Evolutionary conservation across 2,888 invertebrate genomes (phyloP), one percentile per base, ranked within the genome.

Genomic region (Pinctada fucata): DNA sequence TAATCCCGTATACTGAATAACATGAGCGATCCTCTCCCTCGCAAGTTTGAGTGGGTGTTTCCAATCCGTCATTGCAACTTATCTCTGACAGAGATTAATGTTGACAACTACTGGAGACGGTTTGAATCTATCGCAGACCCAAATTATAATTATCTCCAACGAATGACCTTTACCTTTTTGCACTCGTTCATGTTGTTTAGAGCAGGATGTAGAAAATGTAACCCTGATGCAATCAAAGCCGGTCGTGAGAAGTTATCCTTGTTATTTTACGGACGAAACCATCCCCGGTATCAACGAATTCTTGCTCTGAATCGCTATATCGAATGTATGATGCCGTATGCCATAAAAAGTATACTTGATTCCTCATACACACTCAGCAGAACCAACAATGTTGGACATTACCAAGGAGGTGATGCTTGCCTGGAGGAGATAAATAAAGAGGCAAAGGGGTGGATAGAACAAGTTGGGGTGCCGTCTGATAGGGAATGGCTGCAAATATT

Each of bases 41-140:
- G 72, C 72, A 67, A 80, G 51, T 80, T 67, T 80, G 78, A 75
- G 3, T 80, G 75, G 80, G 16, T 78, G 10, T n/a, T 80, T 67
- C 72, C 75, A 51, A n/a, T n/a, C n/a, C n/a, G n/a, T n/a, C n/a
- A n/a, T n/a, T n/a, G n/a, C n/a, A n/a, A n/a, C n/a, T n/a, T n/a
- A n/a, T 2, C 13, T 13, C 31, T 8, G 4, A 73, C 13, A 31
- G 63, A 68, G n/a, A 52, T 70, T 45, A 70, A 64, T 50, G 72
- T 69, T 6, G 63, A 75, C 45, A 75, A 72, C n/a, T 81, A 77
- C 50, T 81, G 81, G 81, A 45, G 4, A 2, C 76, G 74, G 78
- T 58, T 71, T 50, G 51, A 58, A 2, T 47, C 69, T 63, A 52
- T 81, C 3, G 47, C 3, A 51, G 52, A 81, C 71, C 78, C 76